phyloP scores from a whole-genome alignment of 35 echinoderm and acorn worm genomes.

The Apostichopus parvimensis region DNA sequence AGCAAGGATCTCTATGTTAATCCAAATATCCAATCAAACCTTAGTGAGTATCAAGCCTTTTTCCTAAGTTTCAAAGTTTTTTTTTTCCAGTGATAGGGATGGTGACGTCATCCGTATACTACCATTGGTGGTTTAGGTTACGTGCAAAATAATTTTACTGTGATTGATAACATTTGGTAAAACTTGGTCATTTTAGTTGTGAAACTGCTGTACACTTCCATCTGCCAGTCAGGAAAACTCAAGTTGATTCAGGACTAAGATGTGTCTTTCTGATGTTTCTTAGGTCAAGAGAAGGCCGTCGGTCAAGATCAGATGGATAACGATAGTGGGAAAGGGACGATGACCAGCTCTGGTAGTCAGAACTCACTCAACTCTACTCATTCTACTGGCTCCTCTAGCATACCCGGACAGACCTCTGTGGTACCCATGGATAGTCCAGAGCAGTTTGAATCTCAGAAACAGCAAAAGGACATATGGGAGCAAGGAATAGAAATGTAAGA shows the following conservation, averaged over 20 bases:
- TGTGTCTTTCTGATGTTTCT: neutral
- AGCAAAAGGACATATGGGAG: constrained; percentile 97
- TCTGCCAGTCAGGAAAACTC: too few relatives aligned
- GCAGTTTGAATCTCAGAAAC: constrained; percentile 93
- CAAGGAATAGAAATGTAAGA: constrained; percentile 99
- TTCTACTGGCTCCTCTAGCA: constrained; percentile 62
- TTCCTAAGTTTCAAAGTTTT: too few relatives aligned
- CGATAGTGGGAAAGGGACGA: constrained; percentile 96
- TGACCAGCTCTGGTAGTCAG: constrained; percentile 97
- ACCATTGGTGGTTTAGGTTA: too few relatives aligned
- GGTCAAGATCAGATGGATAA: constrained; percentile 77
- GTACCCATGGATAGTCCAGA: constrained; percentile 88
- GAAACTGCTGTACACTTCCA: too few relatives aligned
- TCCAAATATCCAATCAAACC: constrained; percentile 92
- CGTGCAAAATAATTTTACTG: too few relatives aligned
- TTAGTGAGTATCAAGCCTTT: constrained; percentile 58
- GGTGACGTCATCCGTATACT: too few relatives aligned
- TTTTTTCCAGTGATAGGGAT: too few relatives aligned
- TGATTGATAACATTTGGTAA: too few relatives aligned
- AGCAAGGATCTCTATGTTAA: constrained; percentile 99
- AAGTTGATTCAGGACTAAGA: too few relatives aligned
- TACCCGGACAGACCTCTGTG: constrained; percentile 57
- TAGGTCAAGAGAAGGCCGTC: constrained; percentile 95
- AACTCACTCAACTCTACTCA: constrained; percentile 94
- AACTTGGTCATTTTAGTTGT: too few relatives aligned